Evolutionary conservation across 2,113 vertebrate genomes (phyloP), one percentile per base, ranked within the genome.

Genomic region (Sapayoa aenigma): DNA sequence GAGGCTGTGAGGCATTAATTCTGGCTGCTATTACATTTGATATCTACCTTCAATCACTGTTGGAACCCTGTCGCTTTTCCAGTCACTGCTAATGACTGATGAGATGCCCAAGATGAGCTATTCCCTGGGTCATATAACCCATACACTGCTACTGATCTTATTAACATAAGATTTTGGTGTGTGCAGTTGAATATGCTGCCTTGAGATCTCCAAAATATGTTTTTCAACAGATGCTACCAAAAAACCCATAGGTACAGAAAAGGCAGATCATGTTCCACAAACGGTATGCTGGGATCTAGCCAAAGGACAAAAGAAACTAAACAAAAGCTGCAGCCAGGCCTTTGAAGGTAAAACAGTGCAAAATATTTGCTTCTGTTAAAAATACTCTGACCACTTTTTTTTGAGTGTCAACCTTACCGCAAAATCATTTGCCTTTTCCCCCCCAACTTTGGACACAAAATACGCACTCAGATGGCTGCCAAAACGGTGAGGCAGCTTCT

Each of bases 331-430:
- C 27, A 56, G 88, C 66, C 88, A 94, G 79, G 49, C 60, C 88
- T 97, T 92, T 94, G 93, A 96, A 97, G 82, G 86, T 62, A 81
- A 92, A 95, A 76, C 65, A 79, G 35, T 67, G 33, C 92, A 86
- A 97, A 93, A 90, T 85, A 89, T 78, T 90, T 93, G 63, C 79
- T 88, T 77, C 88, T 93, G 71, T 89, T 80, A 89, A 94, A 96
- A 96, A 90, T 60, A 68, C 41, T 89, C 28, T n/a, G 50, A 27
- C 41, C 9, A 6, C 14, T 23, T 77, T 74, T 41, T 60, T 62
- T 39, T 55, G 8, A 23, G 46, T 52, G 79, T 81, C 78, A 84
- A 30, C 33, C 73, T 84, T 89, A 58, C 73, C 66, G 79, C 44
- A 80, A 90, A 94, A 95, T 77, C 55, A 47, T 84, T 94, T 81